These are phyloP conservation scores for Oryzias javanicus DNA, from an alignment of 2,113 vertebrate genomes.

Conservation along the genomic window DNA sequence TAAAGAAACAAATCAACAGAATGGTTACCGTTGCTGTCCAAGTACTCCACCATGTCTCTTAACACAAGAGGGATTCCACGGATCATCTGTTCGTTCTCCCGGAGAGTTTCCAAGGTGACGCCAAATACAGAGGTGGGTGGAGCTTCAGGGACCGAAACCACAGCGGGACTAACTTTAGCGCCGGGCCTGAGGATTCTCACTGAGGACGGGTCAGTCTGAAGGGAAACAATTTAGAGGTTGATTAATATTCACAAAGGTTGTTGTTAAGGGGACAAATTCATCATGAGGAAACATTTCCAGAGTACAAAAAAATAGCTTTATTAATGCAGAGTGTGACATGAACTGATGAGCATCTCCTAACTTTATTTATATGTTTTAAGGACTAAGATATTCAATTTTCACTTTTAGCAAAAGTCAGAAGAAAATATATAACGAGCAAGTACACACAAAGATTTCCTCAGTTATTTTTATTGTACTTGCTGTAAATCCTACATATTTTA, in stretches of 20 bases:
- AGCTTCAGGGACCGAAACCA: constrained; percentile 8
- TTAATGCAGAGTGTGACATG: too few species aligned
- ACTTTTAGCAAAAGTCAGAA: too few species aligned
- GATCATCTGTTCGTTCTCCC: constrained; percentile 43
- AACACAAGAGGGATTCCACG: constrained; percentile 72
- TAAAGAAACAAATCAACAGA: neutral
- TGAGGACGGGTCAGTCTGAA: constrained; percentile 49
- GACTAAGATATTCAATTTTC: too few species aligned
- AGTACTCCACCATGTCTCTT: constrained; percentile 77
- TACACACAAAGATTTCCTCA: too few species aligned
- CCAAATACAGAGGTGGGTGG: constrained; percentile 65
- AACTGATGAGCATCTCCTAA: too few species aligned
- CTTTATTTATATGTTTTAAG: too few species aligned
- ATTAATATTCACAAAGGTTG: neutral
- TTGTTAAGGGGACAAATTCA: too few species aligned
- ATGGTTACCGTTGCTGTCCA: constrained; percentile 75
- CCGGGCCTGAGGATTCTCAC: constrained; percentile 45
- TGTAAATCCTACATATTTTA: too few species aligned
- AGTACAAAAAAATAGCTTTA: too few species aligned
- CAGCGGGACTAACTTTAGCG: constrained; percentile 51
- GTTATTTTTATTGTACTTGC: too few species aligned
- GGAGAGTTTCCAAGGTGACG: constrained; percentile 67
- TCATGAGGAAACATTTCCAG: too few species aligned
- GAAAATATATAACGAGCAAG: too few species aligned
- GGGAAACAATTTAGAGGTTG: neutral